Evolutionary conservation across 2,797 vertebrate genomes (phyloP), one percentile per base, ranked within the genome.

Genomic region (Microctenopoma steveboyesi): DNA sequence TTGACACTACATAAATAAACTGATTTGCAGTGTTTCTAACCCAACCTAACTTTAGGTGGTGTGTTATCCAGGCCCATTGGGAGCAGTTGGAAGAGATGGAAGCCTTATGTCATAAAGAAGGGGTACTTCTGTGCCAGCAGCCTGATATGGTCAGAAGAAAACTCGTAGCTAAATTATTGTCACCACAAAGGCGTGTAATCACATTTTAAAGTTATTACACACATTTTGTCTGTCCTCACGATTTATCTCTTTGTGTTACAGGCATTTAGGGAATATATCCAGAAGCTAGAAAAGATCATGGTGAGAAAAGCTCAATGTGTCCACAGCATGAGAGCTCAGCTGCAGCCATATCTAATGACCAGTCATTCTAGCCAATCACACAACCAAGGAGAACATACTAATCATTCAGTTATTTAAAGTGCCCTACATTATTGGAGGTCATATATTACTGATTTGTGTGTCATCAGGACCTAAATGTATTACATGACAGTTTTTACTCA

Each of bases 41-140:
- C n/a, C 28, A 45, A 50, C 51, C 22, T 16, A 57, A 55, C 5
- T 74, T 43, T 15, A 98, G 96, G 67, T 91, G 93, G 82, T 75
- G 82, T 74, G 65, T 97, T 42, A 88, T 95, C 55, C 86, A 63
- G 63, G 94, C 94, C 72, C 95, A 96, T 48, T 91, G 27, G 81
- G 89, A 95, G 82, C 95, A 96, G 79, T 87, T 95, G 58, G 86
- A 95, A 68, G 93, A 96, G 83, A 95, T 96, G 95, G 91, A 95
- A 9, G 81, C 86, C 59, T 78, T 98, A 73, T 92, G 88, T 73
- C 85, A 78, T 54, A 91, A 91, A 82, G 96, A 97, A 39, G 92
- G 94, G 74, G 86, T 72, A 2, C 88, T 97, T 84, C 89, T 96
- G 42, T 91, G 82, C 64, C 93, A 93, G 65, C 89, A 95, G 66